Conservation (phyloP, 2,888 invertebrate species). For the Cataglyphis altisquamis region DNA sequence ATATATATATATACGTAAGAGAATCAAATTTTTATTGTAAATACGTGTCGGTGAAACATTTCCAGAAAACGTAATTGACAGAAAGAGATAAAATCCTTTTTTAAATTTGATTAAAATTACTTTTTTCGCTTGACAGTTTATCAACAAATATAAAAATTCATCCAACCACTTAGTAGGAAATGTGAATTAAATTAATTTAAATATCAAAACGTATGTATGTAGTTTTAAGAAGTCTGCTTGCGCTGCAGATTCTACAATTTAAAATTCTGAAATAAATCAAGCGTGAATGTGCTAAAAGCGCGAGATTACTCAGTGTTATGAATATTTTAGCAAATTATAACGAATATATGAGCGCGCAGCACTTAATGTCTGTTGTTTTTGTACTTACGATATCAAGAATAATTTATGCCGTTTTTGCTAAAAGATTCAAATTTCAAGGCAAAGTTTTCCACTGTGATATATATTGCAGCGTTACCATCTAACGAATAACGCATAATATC, state of each 20-base stretch:
- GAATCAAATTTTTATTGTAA: not conserved
- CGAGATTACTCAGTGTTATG: slow-evolving; percentile 21
- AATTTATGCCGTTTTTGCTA: slow-evolving; percentile 34
- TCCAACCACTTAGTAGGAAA: not conserved
- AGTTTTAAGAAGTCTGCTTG: not conserved
- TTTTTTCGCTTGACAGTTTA: not conserved
- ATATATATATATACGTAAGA: no score
- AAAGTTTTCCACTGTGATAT: slow-evolving; percentile 13
- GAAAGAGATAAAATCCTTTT: slow-evolving; percentile 21
- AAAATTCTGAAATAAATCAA: slow-evolving; percentile 12
- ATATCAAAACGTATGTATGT: not conserved
- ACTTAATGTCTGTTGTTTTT: slow-evolving; percentile 19
- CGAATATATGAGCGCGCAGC: slow-evolving; percentile 20
- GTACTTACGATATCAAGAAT: slow-evolving; percentile 32
- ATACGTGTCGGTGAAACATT: not conserved
- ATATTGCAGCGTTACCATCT: not conserved
- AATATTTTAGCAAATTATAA: slow-evolving; percentile 31
- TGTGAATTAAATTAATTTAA: not conserved
- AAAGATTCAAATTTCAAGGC: slow-evolving; percentile 43
- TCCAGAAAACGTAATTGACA: no score
- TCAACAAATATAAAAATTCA: not conserved
- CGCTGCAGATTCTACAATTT: not conserved
- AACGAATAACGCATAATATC: not conserved
- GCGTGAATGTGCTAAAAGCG: slow-evolving; percentile 20
- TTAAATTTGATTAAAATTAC: slow-evolving; percentile 42